A percentile compares a stretch with the other conserved stretches of the same genome.
Evolutionary conservation across 2,113 vertebrate species (phyloP).

Genomic region (Turdus rufiventris): DNA sequence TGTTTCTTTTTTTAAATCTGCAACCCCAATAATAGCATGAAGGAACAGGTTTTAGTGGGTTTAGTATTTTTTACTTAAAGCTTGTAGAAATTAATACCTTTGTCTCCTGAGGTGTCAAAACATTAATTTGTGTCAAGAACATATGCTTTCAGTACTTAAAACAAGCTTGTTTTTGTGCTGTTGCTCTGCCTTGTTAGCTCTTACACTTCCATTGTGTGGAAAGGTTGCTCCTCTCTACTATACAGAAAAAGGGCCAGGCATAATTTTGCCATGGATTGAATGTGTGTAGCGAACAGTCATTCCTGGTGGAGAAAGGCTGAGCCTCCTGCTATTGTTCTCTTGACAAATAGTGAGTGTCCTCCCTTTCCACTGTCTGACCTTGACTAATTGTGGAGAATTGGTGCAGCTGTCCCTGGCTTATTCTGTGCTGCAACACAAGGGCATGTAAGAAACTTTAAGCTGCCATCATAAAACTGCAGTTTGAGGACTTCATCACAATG

Average conservation of each 20-base stretch:
- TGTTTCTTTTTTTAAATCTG: background rate
- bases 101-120: constrained; percentile 17
- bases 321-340: constrained; percentile 67
- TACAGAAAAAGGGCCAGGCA: constrained; percentile 31
- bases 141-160: constrained; percentile 71
- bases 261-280: constrained; percentile 51
- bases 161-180: constrained; percentile 67
- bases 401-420: constrained; percentile 73
- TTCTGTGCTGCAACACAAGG: constrained; percentile 35
- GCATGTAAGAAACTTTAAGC: constrained; percentile 60
- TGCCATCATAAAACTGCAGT: constrained; percentile 51
- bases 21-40: background rate
- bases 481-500: constrained; percentile 77
- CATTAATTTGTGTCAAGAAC: constrained; percentile 59
- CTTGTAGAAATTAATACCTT: background rate
- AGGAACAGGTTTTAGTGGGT: background rate
- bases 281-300: background rate
- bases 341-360: constrained; percentile 79
- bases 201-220: constrained; percentile 22
- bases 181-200: constrained; percentile 49
- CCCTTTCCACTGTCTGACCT: constrained; percentile 74
- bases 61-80: background rate
- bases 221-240: constrained; percentile 28
- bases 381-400: constrained; percentile 79
- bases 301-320: constrained; percentile 44